Evolutionary conservation across 2,888 invertebrate genomes (phyloP).

Genomic region (Dasypolia templi): DNA sequence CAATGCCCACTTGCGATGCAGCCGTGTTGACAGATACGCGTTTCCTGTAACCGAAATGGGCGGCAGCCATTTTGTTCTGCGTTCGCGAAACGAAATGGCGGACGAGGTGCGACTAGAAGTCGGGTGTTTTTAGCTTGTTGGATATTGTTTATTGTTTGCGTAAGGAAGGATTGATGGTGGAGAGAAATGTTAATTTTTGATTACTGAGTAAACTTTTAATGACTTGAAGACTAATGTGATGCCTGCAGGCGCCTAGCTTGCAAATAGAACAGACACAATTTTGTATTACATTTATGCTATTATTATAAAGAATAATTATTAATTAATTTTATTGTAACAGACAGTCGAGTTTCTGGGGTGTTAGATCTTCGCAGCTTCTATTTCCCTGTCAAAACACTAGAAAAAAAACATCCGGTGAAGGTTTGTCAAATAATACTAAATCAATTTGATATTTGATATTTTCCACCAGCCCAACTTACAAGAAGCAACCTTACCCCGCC

Average conservation of each 20-base stretch:
- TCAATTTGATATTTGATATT: background rate
- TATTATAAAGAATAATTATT: background rate
- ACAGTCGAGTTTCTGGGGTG: no score
- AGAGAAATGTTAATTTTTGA: background rate
- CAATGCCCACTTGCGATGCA: slow-evolving; percentile 89
- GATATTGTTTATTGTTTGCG: slow-evolving; percentile 52
- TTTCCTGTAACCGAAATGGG: slow-evolving; percentile 88
- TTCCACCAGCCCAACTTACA: background rate
- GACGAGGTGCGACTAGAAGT: slow-evolving; percentile 72
- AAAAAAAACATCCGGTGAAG: background rate
- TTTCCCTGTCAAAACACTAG: background rate
- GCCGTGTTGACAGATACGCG: slow-evolving; percentile 88
- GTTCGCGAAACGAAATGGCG: slow-evolving; percentile 83
- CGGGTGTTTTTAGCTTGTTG: slow-evolving; percentile 62
- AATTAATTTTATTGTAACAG: background rate
- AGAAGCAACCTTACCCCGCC: background rate
- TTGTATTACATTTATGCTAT: background rate
- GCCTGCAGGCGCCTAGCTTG: background rate
- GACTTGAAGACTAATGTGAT: background rate
- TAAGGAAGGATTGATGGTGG: slow-evolving; percentile 14
- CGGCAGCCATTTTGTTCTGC: slow-evolving; percentile 86
- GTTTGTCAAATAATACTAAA: background rate
- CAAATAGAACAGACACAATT: background rate
- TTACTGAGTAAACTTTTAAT: slow-evolving; percentile 19
- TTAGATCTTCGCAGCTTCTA: background rate